Evolutionary conservation across 2,888 invertebrate species (phyloP).

Genomic region (Temnothorax ravouxi): DNA sequence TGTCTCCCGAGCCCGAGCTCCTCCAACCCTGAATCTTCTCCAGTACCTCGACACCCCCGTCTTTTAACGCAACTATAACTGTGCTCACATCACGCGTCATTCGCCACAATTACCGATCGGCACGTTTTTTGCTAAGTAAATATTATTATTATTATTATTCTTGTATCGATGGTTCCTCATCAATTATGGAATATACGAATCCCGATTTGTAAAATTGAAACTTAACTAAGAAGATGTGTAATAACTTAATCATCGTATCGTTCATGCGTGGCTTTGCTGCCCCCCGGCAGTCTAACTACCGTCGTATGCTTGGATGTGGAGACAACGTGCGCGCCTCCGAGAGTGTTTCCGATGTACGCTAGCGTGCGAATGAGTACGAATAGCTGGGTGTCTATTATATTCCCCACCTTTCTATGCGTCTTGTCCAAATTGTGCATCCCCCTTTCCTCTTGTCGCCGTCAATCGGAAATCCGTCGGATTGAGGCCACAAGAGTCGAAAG

Average conservation of each 20-base stretch:
- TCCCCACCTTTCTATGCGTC: constrained; percentile 54
- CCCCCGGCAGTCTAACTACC: constrained; percentile 81
- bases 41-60: constrained; percentile 54
- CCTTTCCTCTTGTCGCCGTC: constrained; percentile 26
- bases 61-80: constrained; percentile 78
- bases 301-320: constrained; percentile 74
- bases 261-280: constrained; percentile 81
- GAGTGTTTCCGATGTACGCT: constrained; percentile 55
- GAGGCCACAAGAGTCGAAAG: constrained; percentile 23
- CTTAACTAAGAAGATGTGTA: constrained; percentile 80
- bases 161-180: constrained; percentile 85
- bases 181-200: constrained; percentile 82
- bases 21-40: constrained; percentile 9
- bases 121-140: constrained; percentile 83
- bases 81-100: constrained; percentile 81
- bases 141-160: constrained; percentile 73
- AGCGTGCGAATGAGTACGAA: constrained; percentile 61
- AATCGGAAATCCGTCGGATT: neutral
- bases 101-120: constrained; percentile 81
- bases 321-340: constrained; percentile 58
- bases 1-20: neutral
- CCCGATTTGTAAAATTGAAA: constrained; percentile 83
- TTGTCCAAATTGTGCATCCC: constrained; percentile 43
- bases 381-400: constrained; percentile 57
- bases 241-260: constrained; percentile 75